Base-by-base conservation (phyloP, 2,888 invertebrate species). In the Thysanoteuthis rhombus region DNA sequence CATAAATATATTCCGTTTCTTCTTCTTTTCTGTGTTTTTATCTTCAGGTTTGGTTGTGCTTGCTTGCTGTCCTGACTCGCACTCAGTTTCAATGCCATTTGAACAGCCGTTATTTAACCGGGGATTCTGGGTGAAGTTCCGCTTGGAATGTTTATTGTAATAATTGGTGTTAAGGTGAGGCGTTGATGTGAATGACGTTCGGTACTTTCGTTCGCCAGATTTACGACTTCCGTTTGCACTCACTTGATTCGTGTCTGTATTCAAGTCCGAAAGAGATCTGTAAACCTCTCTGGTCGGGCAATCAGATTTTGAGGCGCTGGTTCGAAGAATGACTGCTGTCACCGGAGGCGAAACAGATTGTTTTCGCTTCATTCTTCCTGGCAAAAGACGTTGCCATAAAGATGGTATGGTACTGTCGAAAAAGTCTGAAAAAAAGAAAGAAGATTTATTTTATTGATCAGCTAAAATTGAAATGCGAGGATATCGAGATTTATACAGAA, bases 291-390 rank as follows among this genome's bases (percentile, higher is more conserved):
- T 12, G 4, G 8, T 75, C 1, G 12, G 75, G 25, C 16, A 16
- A 75, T 75, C 75, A 1, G 75, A n/a, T 36, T 75, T 36, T 16
- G 75, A 75, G 36, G 16, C 16, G 36, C 75, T 75, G n/a, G 12
- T n/a, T 36, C 75, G 75, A 75, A 75, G n/a, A 75, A 75, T 75
- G 22, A 36, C 25, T n/a, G 75, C 12, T 36, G n/a, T 75, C 75
- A 75, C 36, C n/a, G 75, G 75, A n/a, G 75, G 12, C n/a, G 75
- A 75, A 4, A 75, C 75, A 16, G 75, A 16, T 1, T 75, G 12
- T 75, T 75, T 75, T 75, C 75, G 75, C 75, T 75, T 75, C 75
- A 75, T 75, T 75, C n/a, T 75, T 75, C 75, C 75, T n/a, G 75
- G 75, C n/a, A 75, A 36, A 4, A 75, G 1, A 75, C 75, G 75